Percentiles rank a stretch among this genome's conserved stretches.
These are phyloP conservation scores for human (Homo sapiens) DNA, from an alignment of 2,113 vertebrate genomes.

Conservation along the genomic window DNA sequence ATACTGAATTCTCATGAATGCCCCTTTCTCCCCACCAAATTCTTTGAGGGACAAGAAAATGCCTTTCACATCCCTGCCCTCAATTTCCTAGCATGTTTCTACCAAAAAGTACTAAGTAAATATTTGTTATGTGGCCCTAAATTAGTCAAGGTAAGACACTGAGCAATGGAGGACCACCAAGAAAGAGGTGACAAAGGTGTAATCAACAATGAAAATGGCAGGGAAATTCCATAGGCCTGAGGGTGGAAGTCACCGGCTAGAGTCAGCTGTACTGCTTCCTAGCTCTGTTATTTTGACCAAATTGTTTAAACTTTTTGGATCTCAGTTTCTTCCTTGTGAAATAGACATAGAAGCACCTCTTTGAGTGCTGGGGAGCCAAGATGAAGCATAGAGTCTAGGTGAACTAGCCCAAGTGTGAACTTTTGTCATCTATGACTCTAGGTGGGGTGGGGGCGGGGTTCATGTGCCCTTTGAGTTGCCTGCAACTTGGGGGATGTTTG, in stretches of 20 bases:
- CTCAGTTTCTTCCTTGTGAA: not conserved
- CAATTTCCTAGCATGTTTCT: slow-evolving; percentile 9
- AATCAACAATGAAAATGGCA: not conserved
- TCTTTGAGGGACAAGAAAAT: not conserved
- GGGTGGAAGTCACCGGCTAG: not conserved
- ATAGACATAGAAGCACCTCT: not conserved
- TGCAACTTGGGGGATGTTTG: not conserved
- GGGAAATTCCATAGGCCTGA: not conserved
- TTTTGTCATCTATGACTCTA: not conserved
- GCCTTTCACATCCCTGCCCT: not conserved
- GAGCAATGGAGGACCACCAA: not conserved
- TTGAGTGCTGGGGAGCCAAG: not conserved
- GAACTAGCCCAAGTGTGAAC: not conserved
- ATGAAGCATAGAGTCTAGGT: not conserved
- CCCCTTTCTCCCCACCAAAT: not conserved
- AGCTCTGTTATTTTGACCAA: not conserved
- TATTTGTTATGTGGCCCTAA: not conserved
- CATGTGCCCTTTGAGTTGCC: not conserved
- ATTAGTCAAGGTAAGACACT: slow-evolving; percentile 10
- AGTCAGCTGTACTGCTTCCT: not conserved
- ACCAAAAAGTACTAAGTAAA: not conserved
- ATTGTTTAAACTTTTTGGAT: not conserved
- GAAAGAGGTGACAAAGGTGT: not conserved
- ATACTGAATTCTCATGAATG: not conserved
- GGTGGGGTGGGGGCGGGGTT: no score